A percentile compares a stretch with the other conserved stretches of the same genome.
phyloP scores from a whole-genome alignment of 2,888 invertebrate genomes.

The Branchinecta sandiegonensis region DNA sequence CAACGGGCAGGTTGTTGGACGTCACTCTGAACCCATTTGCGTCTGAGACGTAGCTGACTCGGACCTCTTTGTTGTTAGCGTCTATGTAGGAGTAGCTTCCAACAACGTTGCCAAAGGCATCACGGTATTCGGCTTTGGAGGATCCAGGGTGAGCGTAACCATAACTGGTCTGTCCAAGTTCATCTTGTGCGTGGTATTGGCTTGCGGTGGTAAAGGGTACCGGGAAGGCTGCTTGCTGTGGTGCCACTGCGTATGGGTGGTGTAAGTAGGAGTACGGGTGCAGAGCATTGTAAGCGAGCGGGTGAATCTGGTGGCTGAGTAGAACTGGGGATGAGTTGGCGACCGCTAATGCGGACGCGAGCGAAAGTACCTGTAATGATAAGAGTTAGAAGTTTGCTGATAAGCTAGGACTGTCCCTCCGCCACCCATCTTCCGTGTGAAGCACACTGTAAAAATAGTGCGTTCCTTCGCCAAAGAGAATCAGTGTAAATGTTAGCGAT shows the following conservation, averaged over 20 bases:
- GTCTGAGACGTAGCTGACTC: conserved; percentile 38
- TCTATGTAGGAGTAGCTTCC: conserved; percentile 38
- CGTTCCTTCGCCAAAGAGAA: too few species aligned
- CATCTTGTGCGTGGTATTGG: conserved; percentile 28
- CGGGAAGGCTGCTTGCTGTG: background rate
- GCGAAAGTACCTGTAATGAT: conserved; percentile 2
- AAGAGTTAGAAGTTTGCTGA: background rate
- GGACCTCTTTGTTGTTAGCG: conserved; percentile 35
- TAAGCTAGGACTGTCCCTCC: background rate
- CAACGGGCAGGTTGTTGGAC: conserved; percentile 35
- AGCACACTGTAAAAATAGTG: too few species aligned
- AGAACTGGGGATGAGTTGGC: conserved; percentile 4
- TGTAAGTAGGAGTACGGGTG: background rate
- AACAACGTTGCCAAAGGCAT: conserved; percentile 36
- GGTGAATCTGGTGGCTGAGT: background rate
- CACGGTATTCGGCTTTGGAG: conserved; percentile 29
- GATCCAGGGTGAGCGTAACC: conserved; percentile 27
- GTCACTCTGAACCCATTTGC: conserved; percentile 36
- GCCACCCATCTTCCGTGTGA: too few species aligned
- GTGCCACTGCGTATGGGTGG: conserved; percentile 6
- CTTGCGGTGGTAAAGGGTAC: conserved; percentile 22
- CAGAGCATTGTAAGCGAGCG: background rate
- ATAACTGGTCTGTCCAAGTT: conserved; percentile 27
- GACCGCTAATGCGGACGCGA: background rate
- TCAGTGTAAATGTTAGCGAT: too few species aligned